Evolutionary conservation across 1,140 invertebrate species (phyloP).

Genomic region (Eufriesea mexicana): DNA sequence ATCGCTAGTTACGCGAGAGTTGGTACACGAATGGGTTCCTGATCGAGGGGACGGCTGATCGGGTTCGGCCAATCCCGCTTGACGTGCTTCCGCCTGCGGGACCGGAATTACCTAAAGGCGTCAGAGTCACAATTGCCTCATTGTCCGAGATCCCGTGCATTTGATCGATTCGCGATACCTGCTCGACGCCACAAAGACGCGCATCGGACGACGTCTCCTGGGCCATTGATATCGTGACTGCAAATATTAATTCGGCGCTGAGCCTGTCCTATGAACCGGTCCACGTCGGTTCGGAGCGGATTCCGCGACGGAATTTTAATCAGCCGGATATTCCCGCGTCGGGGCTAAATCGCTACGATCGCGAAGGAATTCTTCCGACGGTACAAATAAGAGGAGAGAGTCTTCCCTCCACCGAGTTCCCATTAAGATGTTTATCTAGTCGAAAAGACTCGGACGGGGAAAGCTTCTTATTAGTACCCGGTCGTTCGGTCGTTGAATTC

Average conservation of each 20-base stretch:
- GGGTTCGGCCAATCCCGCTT: conserved; percentile 33
- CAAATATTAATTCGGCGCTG: conserved; percentile 3
- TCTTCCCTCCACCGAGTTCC: not conserved
- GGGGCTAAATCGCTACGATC: too few relatives aligned
- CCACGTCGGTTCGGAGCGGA: not conserved
- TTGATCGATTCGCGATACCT: conserved; percentile 24
- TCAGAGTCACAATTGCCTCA: conserved; percentile 51
- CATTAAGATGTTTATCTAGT: not conserved
- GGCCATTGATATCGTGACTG: too few relatives aligned
- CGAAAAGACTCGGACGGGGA: too few relatives aligned
- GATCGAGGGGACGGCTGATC: conserved; percentile 38
- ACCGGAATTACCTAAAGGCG: conserved; percentile 47
- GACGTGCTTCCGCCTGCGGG: conserved; percentile 16
- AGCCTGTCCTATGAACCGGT: too few relatives aligned
- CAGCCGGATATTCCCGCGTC: too few relatives aligned
- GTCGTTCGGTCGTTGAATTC: not conserved
- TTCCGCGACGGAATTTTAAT: too few relatives aligned
- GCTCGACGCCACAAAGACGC: not conserved
- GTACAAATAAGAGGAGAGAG: too few relatives aligned
- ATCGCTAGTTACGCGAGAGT: conserved; percentile 57
- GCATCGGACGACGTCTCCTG: not conserved
- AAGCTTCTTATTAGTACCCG: not conserved
- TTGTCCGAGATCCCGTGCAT: conserved; percentile 23
- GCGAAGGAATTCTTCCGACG: too few relatives aligned
- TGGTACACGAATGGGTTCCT: conserved; percentile 57